Evolutionary conservation across 2,888 invertebrate genomes (phyloP).

Genomic region (Gnatocerus cornutus): DNA sequence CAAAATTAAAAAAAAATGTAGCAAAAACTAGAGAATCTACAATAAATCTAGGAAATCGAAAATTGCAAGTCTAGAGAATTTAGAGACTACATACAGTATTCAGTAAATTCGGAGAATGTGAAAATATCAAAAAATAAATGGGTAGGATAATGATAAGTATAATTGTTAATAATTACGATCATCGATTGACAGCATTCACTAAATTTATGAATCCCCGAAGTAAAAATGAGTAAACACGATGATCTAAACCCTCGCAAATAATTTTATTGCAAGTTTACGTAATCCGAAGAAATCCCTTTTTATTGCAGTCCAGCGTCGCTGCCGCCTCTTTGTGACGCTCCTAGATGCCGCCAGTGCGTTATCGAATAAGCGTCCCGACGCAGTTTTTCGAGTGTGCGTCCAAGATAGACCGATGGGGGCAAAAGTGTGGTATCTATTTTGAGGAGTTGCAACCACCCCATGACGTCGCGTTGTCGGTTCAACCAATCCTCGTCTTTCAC

Average conservation of each 20-base stretch:
- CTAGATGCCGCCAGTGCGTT: slow-evolving; percentile 39
- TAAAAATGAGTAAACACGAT: not conserved
- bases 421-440: slow-evolving; percentile 47
- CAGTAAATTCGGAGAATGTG: no score
- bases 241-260: not conserved
- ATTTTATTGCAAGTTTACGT: not conserved
- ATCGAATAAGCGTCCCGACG: slow-evolving; percentile 48
- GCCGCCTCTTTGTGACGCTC: not conserved
- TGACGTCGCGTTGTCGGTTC: slow-evolving; percentile 75
- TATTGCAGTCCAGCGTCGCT: slow-evolving; percentile 13
- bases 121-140: no score
- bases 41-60: no score
- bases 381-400: slow-evolving; percentile 51
- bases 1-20: no score
- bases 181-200: no score
- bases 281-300: slow-evolving; percentile 30
- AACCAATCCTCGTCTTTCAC: slow-evolving; percentile 75
- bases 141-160: no score
- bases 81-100: no score
- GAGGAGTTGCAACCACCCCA: slow-evolving; percentile 70
- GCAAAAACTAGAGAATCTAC: no score
- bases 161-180: no score
- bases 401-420: slow-evolving; percentile 47
- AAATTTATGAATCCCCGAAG: not conserved
- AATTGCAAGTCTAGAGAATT: no score